phyloP scores from a whole-genome alignment of 1,140 invertebrate genomes.

The Dysdera silvatica region DNA sequence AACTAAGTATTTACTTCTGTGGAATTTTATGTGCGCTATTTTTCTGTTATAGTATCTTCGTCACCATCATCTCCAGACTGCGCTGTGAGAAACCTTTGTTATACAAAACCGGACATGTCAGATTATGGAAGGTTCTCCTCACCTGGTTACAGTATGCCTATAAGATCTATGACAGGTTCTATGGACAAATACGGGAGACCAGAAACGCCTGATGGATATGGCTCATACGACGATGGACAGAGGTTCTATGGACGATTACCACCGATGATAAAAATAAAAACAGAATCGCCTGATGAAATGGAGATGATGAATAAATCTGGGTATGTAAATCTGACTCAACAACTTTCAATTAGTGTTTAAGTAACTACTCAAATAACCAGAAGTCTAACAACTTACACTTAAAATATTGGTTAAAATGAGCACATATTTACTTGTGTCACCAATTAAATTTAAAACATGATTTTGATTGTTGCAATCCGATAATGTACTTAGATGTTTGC shows the following conservation, averaged over 20 bases:
- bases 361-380: too few species aligned
- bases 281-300: conserved; percentile 18
- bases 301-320: conserved; percentile 17
- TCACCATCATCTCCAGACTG: conserved; percentile 27
- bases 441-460: too few species aligned
- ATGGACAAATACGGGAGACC: conserved; percentile 25
- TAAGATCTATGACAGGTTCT: conserved; percentile 5
- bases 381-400: too few species aligned
- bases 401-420: too few species aligned
- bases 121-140: conserved; percentile 24
- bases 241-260: conserved; percentile 10
- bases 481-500: too few species aligned
- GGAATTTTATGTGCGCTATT: too few species aligned
- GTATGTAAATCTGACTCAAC: too few species aligned
- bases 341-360: too few species aligned
- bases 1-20: too few species aligned
- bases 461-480: too few species aligned
- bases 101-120: conserved; percentile 24
- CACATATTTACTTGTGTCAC: too few species aligned
- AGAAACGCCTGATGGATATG: conserved; percentile 18
- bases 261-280: conserved; percentile 17
- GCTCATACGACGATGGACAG: conserved; percentile 14
- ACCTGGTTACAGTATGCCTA: conserved; percentile 16
- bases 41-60: conserved; percentile 18
- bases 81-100: conserved; percentile 24